Conservation (phyloP, 2,797 vertebrate genomes). For the Macrochelys suwanniensis region DNA sequence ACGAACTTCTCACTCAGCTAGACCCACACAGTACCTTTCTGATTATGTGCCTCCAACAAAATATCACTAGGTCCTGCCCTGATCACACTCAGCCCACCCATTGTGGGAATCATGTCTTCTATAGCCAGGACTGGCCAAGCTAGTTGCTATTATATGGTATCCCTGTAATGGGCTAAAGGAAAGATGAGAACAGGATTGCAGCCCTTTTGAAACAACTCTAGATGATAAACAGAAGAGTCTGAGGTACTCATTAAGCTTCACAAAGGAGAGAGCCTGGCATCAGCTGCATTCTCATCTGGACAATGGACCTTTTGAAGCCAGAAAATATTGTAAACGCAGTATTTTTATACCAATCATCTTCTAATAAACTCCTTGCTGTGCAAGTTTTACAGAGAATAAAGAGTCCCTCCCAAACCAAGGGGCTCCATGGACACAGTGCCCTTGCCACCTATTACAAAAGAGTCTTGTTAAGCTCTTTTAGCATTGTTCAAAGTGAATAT, state of each 20-base stretch:
- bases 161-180: not conserved
- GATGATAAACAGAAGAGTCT: not conserved
- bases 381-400: not conserved
- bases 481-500: not conserved
- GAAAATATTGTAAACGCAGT: not conserved
- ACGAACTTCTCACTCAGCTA: rapidly evolving
- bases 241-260: not conserved
- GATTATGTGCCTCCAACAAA: not conserved
- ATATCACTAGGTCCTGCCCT: not conserved
- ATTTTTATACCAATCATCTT: not conserved
- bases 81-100: rapidly evolving
- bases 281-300: not conserved
- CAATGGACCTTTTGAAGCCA: not conserved
- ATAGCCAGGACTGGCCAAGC: rapidly evolving
- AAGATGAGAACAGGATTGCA: not conserved
- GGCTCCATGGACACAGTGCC: not conserved
- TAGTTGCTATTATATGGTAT: not conserved
- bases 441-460: not conserved
- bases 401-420: not conserved
- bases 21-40: not conserved
- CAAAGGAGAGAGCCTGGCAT: not conserved
- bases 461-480: not conserved
- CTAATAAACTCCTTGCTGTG: rapidly evolving
- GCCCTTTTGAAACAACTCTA: not conserved
- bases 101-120: not conserved